These are phyloP conservation scores for Argyresthia goedartella DNA, from an alignment of 2,888 invertebrate genomes.

Conservation along the genomic window DNA sequence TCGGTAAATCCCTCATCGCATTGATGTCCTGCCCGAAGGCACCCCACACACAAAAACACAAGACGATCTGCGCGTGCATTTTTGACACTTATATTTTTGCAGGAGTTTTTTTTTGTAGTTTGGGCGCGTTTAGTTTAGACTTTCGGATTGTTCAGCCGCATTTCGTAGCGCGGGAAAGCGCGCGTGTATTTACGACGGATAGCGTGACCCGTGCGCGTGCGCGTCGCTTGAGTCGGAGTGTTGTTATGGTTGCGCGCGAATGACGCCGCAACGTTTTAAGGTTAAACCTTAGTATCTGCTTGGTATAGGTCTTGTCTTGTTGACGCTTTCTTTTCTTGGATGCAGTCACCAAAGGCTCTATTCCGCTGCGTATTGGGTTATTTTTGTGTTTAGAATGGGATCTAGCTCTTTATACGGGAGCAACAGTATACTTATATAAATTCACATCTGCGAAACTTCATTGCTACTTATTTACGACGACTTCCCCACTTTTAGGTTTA, in stretches of 20 bases:
- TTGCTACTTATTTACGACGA: too few relatives aligned
- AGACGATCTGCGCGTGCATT: conserved; percentile 37
- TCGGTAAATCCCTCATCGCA: conserved; percentile 44
- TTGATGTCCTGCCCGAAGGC: conserved; percentile 39
- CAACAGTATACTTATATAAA: too few relatives aligned
- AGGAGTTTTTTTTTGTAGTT: too few relatives aligned
- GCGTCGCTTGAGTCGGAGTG: conserved; percentile 22
- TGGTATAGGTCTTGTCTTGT: too few relatives aligned
- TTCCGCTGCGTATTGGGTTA: too few relatives aligned
- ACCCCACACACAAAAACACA: conserved; percentile 26
- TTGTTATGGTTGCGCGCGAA: conserved; percentile 21
- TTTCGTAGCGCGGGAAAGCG: not conserved
- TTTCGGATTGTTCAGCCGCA: too few relatives aligned
- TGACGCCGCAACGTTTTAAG: conserved; percentile 12
- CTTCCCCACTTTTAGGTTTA: too few relatives aligned
- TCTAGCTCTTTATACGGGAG: too few relatives aligned
- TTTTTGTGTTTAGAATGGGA: too few relatives aligned
- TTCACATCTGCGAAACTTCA: too few relatives aligned
- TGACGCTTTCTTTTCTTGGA: not conserved
- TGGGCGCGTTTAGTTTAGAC: too few relatives aligned
- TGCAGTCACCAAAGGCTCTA: not conserved
- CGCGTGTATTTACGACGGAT: not conserved
- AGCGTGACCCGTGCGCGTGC: conserved; percentile 6
- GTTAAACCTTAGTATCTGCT: not conserved
- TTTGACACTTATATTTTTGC: conserved; percentile 12